phyloP scores from a whole-genome alignment of 2,888 invertebrate species.

The Apodemia zela region DNA sequence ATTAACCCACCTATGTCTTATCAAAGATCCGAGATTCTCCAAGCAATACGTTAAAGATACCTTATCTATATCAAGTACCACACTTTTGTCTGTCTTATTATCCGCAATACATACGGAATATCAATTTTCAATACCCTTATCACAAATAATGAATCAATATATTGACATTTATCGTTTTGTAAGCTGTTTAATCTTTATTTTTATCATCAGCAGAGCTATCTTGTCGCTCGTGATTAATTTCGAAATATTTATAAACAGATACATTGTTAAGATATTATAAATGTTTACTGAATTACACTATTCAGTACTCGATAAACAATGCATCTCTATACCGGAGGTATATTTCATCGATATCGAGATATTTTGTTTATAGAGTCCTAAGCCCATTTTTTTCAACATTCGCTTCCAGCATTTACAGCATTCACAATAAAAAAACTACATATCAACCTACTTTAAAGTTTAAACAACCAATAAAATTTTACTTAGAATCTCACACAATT shows the following conservation, averaged over 20 bases:
- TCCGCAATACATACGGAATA: not conserved
- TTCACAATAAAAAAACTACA: too few species aligned
- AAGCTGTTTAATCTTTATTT: not conserved
- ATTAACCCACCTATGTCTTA: conserved; percentile 2
- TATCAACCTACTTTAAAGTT: too few species aligned
- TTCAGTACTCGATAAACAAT: too few species aligned
- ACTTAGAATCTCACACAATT: too few species aligned
- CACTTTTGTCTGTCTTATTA: not conserved
- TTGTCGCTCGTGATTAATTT: not conserved
- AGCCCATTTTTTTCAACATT: too few species aligned
- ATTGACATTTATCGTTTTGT: conserved; percentile 11
- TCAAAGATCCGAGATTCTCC: conserved; percentile 9
- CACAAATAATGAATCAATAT: conserved; percentile 9
- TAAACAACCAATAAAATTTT: too few species aligned
- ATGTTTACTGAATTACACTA: not conserved
- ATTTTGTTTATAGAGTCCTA: too few species aligned
- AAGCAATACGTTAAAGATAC: not conserved
- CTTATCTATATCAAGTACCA: conserved; percentile 9
- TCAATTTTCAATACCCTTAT: conserved; percentile 1
- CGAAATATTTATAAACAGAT: not conserved
- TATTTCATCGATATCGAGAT: too few species aligned
- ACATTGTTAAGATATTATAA: not conserved
- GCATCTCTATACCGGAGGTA: too few species aligned
- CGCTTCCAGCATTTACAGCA: too few species aligned
- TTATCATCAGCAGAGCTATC: not conserved